Evolutionary conservation across 2,888 invertebrate species (phyloP).

Genomic region (Sympetrum striolatum): DNA sequence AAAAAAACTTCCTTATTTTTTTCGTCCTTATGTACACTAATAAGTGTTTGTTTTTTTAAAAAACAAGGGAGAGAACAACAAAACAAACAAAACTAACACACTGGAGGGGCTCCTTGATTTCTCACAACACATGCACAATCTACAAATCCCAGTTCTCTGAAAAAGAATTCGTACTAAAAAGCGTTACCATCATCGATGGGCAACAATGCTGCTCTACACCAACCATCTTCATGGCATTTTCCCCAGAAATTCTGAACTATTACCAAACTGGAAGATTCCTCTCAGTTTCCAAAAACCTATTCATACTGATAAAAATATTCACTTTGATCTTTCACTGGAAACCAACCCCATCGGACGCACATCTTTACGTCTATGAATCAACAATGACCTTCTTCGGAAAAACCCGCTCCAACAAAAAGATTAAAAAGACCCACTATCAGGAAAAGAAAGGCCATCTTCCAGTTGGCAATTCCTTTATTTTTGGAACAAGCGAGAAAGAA

Average conservation of each 20-base stretch:
- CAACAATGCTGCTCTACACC: background rate
- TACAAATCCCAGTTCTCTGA: background rate
- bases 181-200: background rate
- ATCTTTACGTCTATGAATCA: background rate
- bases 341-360: background rate
- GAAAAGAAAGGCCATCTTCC: slow-evolving; percentile 8
- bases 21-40: background rate
- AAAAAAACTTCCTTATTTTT: background rate
- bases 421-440: background rate
- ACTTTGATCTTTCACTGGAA: too few species aligned
- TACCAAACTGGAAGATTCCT: background rate
- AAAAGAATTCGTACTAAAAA: background rate
- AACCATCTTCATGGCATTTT: background rate
- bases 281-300: background rate
- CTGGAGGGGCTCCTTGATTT: background rate
- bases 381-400: background rate
- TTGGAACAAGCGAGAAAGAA: slow-evolving; percentile 33
- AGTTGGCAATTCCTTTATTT: slow-evolving; percentile 26
- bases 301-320: too few species aligned
- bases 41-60: background rate
- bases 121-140: background rate
- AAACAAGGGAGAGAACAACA: background rate
- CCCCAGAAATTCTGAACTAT: background rate
- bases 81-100: background rate
- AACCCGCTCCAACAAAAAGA: background rate